Base-by-base conservation (phyloP, 2,797 vertebrate genomes). In the Phoxinus dragarum region DNA sequence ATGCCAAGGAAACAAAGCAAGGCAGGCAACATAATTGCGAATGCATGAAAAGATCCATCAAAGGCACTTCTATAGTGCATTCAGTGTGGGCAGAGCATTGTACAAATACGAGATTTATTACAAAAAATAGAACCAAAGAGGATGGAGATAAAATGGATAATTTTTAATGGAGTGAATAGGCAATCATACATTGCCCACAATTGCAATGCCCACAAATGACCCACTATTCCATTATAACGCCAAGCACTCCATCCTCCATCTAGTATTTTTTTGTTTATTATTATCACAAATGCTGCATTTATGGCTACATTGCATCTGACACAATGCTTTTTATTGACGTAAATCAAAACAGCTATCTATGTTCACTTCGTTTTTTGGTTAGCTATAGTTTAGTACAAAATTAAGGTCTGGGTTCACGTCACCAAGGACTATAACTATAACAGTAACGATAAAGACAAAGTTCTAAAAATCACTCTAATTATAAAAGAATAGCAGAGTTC, bases 111-210 rank as follows among this genome's bases (percentile, higher is more conserved):
- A 84, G 64, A 80, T 80, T 11, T 34, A 68, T 75, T 42, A 80
- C 34, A 76, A 75, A 84, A 84, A 80, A 87, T 23, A 80, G 44
- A 73, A 74, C 5, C 42, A 34, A 73, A 54, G 3, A 36, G 36
- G 56, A 68, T 7, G 27, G 59, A 44, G 61, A 54, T 40, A 83
- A 59, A 78, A 79, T 74, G 44, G 44, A 80, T 38, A 31, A 54
- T 73, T 87, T 67, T 54, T 83, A 67, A 82, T 66, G 56, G 75
- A 80, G 81, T 66, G 38, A 82, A 84, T 42, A 34, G 31, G 36
- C 31, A 86, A 31, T 66, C 67, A 78, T 72, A 68, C 34, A 61
- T 40, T 59, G 52, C 38, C 11, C 36, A 68, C 44, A 54, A 77
- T 69, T 78, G 36, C 66, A 47, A 59, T 84, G 61, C 16, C 42